Evolutionary conservation across 2,888 invertebrate species (phyloP).

Genomic region (Dusona sp.): DNA sequence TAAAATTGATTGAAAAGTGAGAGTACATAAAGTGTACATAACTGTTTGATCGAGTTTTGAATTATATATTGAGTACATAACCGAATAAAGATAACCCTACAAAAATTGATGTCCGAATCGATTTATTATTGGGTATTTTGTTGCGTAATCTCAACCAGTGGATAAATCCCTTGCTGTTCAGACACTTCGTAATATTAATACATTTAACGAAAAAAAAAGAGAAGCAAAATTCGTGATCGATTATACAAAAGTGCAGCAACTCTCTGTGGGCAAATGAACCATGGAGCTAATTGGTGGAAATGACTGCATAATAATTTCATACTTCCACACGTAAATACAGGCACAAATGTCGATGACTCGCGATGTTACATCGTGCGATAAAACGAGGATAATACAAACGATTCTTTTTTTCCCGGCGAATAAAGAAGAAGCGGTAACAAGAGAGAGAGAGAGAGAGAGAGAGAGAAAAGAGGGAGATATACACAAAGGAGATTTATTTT

Average conservation of each 20-base stretch:
- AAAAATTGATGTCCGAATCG: background rate
- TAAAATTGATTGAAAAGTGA: background rate
- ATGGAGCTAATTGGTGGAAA: background rate
- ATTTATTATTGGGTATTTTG: conserved; percentile 2
- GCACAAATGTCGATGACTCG: conserved; percentile 51
- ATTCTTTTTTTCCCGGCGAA: conserved; percentile 28
- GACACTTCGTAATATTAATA: conserved; percentile 11
- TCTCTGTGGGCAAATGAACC: conserved; percentile 37
- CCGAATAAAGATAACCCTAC: background rate
- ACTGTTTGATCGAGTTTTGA: background rate
- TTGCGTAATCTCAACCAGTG: conserved; percentile 7
- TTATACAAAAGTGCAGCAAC: conserved; percentile 39
- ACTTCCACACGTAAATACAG: background rate
- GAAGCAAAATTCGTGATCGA: conserved; percentile 12
- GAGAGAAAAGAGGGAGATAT: conserved; percentile 32
- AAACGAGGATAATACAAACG: conserved; percentile 54
- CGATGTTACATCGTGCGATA: conserved; percentile 47
- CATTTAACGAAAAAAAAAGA: conserved; percentile 6
- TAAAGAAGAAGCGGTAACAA: conserved; percentile 22
- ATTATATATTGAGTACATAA: background rate
- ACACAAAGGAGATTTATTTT: conserved; percentile 67
- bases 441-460: conserved; percentile 39
- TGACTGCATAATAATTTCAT: conserved; percentile 38
- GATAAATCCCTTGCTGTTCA: conserved; percentile 27
- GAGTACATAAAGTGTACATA: background rate